Evolutionary conservation across 2,888 invertebrate species (phyloP).

Genomic region (Lycaena phlaeas): DNA sequence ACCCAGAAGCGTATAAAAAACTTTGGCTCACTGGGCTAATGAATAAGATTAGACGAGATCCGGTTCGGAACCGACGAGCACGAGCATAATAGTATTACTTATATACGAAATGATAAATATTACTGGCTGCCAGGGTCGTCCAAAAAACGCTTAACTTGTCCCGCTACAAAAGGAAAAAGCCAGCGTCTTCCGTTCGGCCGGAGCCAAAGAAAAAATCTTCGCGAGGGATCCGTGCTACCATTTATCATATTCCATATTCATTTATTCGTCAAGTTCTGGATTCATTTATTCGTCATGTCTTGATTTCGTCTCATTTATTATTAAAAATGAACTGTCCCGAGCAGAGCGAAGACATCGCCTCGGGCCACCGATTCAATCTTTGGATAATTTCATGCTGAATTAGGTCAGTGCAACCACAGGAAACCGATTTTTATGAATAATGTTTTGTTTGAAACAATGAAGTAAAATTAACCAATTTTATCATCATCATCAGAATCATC

Average conservation of each 20-base stretch:
- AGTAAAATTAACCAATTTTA: too few species aligned
- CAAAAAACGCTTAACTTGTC: constrained; percentile 73
- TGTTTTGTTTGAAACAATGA: too few species aligned
- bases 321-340: constrained; percentile 74
- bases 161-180: constrained; percentile 71
- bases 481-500: too few species aligned
- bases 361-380: constrained; percentile 67
- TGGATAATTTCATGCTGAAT: constrained; percentile 65
- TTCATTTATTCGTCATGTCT: constrained; percentile 75
- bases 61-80: constrained; percentile 31
- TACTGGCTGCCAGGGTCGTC: constrained; percentile 53
- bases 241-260: constrained; percentile 75
- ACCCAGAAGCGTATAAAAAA: too few species aligned
- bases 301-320: constrained; percentile 75
- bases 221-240: constrained; percentile 68
- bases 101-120: constrained; percentile 70
- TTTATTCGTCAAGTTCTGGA: constrained; percentile 75
- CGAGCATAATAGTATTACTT: constrained; percentile 56
- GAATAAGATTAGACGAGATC: constrained; percentile 7
- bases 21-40: too few species aligned
- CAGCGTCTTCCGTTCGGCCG: constrained; percentile 71
- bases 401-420: constrained; percentile 32
- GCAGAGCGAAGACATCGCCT: constrained; percentile 59
- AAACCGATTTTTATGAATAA: too few species aligned
- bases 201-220: constrained; percentile 69